Conservation (phyloP, 1,140 invertebrate species). For the Drosophila triauraria region DNA sequence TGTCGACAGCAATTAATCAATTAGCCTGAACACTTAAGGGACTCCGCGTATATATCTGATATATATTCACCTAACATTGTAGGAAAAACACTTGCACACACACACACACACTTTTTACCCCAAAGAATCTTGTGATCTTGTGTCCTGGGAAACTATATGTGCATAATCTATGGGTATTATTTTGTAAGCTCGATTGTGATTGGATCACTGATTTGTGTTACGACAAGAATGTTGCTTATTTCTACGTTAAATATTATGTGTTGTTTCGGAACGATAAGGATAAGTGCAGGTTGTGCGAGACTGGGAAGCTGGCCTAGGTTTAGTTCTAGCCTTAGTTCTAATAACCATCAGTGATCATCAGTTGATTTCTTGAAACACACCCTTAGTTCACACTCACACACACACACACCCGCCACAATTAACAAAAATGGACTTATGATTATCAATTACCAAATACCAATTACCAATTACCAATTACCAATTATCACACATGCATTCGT, state of each 20-base stretch:
- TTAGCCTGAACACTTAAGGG: constrained; percentile 35
- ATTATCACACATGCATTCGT: constrained; percentile 65
- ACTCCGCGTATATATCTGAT: constrained; percentile 33
- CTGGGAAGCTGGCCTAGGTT: constrained; percentile 55
- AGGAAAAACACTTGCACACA: constrained; percentile 15
- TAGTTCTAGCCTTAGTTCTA: constrained; percentile 47
- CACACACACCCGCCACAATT: background rate
- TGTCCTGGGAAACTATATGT: constrained; percentile 24
- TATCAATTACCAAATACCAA: constrained; percentile 10
- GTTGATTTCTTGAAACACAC: background rate
- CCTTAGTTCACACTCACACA: background rate
- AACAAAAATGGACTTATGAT: constrained; percentile 6
- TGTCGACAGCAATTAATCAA: constrained; percentile 38
- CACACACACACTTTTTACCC: constrained; percentile 9
- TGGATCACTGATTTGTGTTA: constrained; percentile 22
- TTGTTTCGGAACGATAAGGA: constrained; percentile 17
- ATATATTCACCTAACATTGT: constrained; percentile 21
- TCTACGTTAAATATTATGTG: constrained; percentile 41
- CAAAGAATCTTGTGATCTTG: constrained; percentile 32
- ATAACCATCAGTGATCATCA: constrained; percentile 7
- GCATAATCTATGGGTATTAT: constrained; percentile 73
- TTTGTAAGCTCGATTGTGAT: constrained; percentile 54
- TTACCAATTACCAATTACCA: constrained; percentile 24
- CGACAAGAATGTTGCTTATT: constrained; percentile 36
- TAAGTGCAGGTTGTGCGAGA: constrained; percentile 59